Evolutionary conservation across 2,888 invertebrate genomes (phyloP).

Genomic region (Nymphalis c-album): DNA sequence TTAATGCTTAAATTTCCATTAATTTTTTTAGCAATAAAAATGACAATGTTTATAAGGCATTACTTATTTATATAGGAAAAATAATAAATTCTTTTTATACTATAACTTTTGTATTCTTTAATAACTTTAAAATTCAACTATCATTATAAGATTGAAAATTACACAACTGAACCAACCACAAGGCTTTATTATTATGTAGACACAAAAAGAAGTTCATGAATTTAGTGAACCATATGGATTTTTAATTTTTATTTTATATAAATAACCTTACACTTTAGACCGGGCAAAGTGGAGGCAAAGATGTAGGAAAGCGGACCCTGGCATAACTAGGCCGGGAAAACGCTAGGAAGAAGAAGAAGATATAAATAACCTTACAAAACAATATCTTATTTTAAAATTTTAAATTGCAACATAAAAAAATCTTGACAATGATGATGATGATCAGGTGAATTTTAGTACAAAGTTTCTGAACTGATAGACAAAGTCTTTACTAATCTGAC

Average conservation of each 20-base stretch:
- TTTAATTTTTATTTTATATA: conserved; percentile 5
- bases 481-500: too few species aligned
- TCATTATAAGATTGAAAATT: background rate
- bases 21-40: conserved; percentile 9
- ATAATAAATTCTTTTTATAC: conserved; percentile 10
- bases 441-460: too few species aligned
- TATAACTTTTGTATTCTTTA: background rate
- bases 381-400: background rate
- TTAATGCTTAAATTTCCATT: conserved; percentile 9
- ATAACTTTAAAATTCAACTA: background rate
- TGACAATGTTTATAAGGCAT: conserved; percentile 11
- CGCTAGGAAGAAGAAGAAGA: too few species aligned
- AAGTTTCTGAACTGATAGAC: too few species aligned
- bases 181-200: too few species aligned
- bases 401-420: background rate
- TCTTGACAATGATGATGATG: too few species aligned
- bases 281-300: too few species aligned
- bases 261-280: too few species aligned
- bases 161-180: background rate
- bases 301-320: too few species aligned
- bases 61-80: conserved; percentile 10
- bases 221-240: background rate
- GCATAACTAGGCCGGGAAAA: too few species aligned
- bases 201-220: too few species aligned
- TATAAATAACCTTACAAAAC: background rate